Base-by-base conservation (phyloP, 2,113 vertebrate species). In the Silurus asotus region DNA sequence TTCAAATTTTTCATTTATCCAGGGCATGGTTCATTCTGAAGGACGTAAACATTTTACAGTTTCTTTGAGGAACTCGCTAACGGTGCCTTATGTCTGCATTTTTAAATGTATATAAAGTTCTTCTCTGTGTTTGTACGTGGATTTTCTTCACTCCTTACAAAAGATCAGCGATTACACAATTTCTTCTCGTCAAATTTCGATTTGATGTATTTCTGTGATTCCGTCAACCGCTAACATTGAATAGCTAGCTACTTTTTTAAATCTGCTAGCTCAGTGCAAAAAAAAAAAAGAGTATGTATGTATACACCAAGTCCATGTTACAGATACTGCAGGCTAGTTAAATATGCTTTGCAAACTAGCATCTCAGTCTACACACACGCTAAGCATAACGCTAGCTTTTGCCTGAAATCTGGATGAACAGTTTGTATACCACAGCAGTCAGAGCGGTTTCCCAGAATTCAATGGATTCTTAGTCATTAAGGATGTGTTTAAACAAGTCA, bases 31-130 rank as follows among this genome's bases (percentile, higher is more conserved):
- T 28, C 6, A 67, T 67, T 37, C 37, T 48, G 86, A 91, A 83
- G 90, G 89, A 91, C 93, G 90, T 87, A 74, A 37, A 69, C 90
- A 72, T 48, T 82, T 69, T 81, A 13, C 58, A 75, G 56, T 87
- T 87, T 88, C 72, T 82, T 78, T 19, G 65, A 80, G 65, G 82
- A 88, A 85, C 85, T 82, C 86, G 82, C 82, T 89, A 82, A 87
- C 88, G 92, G 94, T 95, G 94, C 94, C 94, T 95, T 95, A 91
- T 88, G 92, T 93, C 91, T 92, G 48, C 87, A 89, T 88, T 90
- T 86, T 90, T 87, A 70, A 89, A 91, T 90, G 85, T 94, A 86
- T 89, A 78, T 88, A 81, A 23, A 5, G 65, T 78, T 59, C 75
- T 25, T 17, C 5, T 79, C 5, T 7, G 53, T 65, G 61, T 81